phyloP scores from a whole-genome alignment of 2,113 vertebrate genomes.

The Ptychochromis oligacanthus region DNA sequence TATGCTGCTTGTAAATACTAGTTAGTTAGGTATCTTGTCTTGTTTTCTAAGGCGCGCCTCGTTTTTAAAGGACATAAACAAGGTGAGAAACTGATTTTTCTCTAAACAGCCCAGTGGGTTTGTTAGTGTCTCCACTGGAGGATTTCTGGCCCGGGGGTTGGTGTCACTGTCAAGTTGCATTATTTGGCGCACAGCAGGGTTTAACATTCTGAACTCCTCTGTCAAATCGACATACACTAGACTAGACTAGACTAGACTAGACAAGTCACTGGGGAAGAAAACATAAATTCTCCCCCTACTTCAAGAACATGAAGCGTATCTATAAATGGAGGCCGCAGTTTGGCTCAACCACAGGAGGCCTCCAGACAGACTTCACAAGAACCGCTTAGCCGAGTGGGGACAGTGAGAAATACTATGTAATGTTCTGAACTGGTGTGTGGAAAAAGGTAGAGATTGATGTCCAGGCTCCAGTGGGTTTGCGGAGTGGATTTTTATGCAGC shows the following conservation, averaged over 20 bases:
- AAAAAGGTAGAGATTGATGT: constrained; percentile 12
- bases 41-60: too few species aligned
- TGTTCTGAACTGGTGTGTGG: constrained; percentile 31
- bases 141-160: background rate
- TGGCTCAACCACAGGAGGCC: constrained; percentile 26
- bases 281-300: background rate
- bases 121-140: background rate
- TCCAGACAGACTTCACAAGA: constrained; percentile 52
- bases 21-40: background rate
- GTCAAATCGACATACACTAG: constrained; percentile 47
- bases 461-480: constrained; percentile 25
- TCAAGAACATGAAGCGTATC: constrained; percentile 10
- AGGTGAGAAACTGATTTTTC: background rate
- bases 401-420: constrained; percentile 46
- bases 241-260: too few species aligned
- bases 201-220: constrained; percentile 59
- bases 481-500: constrained; percentile 28
- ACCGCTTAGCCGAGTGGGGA: background rate
- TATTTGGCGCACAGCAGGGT: constrained; percentile 49
- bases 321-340: constrained; percentile 13
- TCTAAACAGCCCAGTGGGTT: background rate
- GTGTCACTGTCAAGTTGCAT: constrained; percentile 40
- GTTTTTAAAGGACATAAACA: background rate
- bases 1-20: background rate
- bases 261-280: background rate